Conservation (phyloP, 2,888 invertebrate species). For the Pachymerium ferrugineum region DNA sequence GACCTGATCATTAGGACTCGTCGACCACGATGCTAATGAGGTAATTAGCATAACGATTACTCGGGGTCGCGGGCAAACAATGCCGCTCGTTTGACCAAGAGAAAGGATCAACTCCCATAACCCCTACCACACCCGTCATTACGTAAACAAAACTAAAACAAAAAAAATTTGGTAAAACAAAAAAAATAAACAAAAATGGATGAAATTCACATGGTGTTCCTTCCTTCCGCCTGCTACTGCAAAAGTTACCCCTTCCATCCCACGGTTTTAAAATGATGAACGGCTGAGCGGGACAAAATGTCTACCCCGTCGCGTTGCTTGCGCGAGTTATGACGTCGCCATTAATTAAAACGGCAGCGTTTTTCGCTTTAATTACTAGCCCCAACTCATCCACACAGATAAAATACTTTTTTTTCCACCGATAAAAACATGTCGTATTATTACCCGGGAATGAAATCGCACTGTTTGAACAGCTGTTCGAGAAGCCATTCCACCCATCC, state of each 20-base stretch:
- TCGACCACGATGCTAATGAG: slow-evolving; percentile 29
- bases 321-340: background rate
- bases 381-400: background rate
- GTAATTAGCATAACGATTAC: slow-evolving; percentile 32
- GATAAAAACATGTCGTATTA: slow-evolving; percentile 21
- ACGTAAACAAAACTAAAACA: background rate
- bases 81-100: slow-evolving; percentile 9
- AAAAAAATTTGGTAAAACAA: background rate
- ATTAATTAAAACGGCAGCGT: background rate
- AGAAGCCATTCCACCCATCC: background rate
- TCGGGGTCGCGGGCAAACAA: slow-evolving; percentile 16
- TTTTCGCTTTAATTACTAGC: background rate
- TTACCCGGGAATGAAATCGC: background rate
- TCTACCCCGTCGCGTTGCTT: background rate
- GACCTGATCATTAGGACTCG: slow-evolving; percentile 18
- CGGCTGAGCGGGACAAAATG: slow-evolving; percentile 10
- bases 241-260: background rate
- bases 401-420: background rate
- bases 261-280: background rate
- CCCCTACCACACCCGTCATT: background rate
- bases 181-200: background rate
- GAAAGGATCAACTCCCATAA: background rate
- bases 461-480: slow-evolving; percentile 10
- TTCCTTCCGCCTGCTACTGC: background rate
- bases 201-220: background rate